phyloP scores from a whole-genome alignment of 2,888 invertebrate species.

The Tipula vernalis region DNA sequence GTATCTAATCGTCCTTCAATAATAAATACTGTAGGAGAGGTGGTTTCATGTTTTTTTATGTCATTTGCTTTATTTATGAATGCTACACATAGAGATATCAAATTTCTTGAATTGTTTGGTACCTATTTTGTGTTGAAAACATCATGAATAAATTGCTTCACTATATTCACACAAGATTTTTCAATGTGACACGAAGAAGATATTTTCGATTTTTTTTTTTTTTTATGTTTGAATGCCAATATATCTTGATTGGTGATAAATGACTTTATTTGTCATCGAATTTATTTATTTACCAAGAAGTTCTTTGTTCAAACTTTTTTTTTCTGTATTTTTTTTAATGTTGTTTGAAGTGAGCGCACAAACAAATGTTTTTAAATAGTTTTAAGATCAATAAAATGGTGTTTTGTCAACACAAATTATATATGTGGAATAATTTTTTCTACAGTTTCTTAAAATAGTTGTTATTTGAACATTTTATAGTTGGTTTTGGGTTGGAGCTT shows the following conservation, averaged over 20 bases:
- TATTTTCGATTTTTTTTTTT: not conserved
- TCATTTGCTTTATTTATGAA: not conserved
- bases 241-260: not conserved
- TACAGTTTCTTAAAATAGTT: too few species aligned
- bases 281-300: not conserved
- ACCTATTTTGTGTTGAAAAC: not conserved
- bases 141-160: not conserved
- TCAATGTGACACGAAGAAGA: not conserved
- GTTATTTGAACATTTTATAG: too few species aligned
- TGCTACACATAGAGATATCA: not conserved
- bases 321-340: not conserved
- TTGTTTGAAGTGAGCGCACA: not conserved
- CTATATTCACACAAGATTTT: not conserved
- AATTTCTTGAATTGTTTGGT: not conserved
- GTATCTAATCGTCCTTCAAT: not conserved
- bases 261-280: not conserved
- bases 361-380: not conserved
- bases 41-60: not conserved
- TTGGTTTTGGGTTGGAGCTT: too few species aligned
- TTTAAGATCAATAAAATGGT: too few species aligned
- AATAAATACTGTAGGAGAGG: not conserved
- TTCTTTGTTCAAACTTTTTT: not conserved
- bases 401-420: too few species aligned
- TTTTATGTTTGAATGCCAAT: not conserved
- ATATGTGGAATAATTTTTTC: too few species aligned